Evolutionary conservation across 1,140 invertebrate genomes (phyloP).

Genomic region (Potamilus streckersoni): DNA sequence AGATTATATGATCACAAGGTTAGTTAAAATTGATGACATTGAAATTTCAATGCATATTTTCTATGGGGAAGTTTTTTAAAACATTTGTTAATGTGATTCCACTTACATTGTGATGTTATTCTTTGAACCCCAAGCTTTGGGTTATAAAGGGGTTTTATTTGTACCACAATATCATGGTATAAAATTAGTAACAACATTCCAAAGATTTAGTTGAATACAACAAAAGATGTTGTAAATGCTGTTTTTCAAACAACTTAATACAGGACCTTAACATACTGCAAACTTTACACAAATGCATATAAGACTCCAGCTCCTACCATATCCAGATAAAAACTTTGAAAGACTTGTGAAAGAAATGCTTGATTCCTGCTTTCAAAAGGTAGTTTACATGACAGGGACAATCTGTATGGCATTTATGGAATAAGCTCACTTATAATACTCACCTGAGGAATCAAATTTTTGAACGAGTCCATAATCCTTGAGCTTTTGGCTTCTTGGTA

Average conservation of each 20-base stretch:
- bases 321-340: neutral
- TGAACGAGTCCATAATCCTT: constrained; percentile 71
- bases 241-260: neutral
- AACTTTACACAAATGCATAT: neutral
- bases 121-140: too few relatives aligned
- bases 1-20: too few relatives aligned
- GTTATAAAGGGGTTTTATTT: too few relatives aligned
- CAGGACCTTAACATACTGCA: neutral
- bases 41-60: too few relatives aligned
- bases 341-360: neutral
- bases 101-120: too few relatives aligned
- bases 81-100: too few relatives aligned
- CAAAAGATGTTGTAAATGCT: too few relatives aligned
- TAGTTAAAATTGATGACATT: too few relatives aligned
- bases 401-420: neutral
- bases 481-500: constrained; percentile 70
- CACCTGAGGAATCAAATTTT: constrained; percentile 69
- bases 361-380: neutral
- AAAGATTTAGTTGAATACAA: too few relatives aligned
- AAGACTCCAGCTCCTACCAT: neutral
- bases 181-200: too few relatives aligned
- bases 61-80: too few relatives aligned
- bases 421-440: constrained; percentile 7
- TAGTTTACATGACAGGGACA: neutral
- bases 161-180: neutral